Percentiles rank a stretch among this genome's conserved stretches.
Evolutionary conservation across 2,113 vertebrate species (phyloP).

Genomic region (Sinocyclocheilus rhinocerous): DNA sequence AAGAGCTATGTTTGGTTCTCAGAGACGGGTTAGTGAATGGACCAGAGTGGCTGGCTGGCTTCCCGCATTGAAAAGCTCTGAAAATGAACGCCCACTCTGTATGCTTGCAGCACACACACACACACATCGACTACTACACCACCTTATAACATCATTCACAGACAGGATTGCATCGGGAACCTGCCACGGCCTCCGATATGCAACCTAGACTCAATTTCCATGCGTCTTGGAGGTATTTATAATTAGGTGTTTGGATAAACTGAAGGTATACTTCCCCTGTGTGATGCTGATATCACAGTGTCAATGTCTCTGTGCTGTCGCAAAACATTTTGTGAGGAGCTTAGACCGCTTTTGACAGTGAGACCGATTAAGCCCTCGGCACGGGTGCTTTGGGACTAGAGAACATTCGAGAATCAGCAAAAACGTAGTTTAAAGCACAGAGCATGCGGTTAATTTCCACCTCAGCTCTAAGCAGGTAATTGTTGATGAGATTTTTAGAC

Average conservation of each 20-base stretch:
- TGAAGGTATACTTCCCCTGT: neutral
- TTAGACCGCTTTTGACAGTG: conserved; percentile 6
- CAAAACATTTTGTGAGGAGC: conserved; percentile 9
- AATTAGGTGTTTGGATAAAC: conserved; percentile 3
- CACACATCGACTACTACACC: conserved; percentile 11
- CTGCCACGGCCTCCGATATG: neutral
- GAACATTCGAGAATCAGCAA: neutral
- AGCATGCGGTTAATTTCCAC: neutral
- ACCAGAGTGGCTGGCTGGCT: conserved; percentile 28
- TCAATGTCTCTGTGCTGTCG: neutral
- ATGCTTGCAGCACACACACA: conserved; percentile 13
- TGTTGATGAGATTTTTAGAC: neutral
- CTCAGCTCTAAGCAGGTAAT: neutral
- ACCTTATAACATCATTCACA: conserved; percentile 32
- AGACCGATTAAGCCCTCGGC: neutral
- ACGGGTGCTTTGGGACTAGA: neutral
- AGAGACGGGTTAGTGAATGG: conserved; percentile 37
- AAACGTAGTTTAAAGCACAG: neutral
- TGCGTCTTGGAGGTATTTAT: neutral
- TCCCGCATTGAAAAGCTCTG: conserved; percentile 42
- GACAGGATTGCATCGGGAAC: conserved; percentile 8
- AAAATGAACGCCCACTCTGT: conserved; percentile 42
- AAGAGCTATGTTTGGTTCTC: conserved; percentile 27
- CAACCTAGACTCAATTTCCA: neutral
- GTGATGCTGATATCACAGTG: conserved; percentile 20